Evolutionary conservation across 1,140 invertebrate species (phyloP).

Genomic region (Brachionus asplanchnoidis): DNA sequence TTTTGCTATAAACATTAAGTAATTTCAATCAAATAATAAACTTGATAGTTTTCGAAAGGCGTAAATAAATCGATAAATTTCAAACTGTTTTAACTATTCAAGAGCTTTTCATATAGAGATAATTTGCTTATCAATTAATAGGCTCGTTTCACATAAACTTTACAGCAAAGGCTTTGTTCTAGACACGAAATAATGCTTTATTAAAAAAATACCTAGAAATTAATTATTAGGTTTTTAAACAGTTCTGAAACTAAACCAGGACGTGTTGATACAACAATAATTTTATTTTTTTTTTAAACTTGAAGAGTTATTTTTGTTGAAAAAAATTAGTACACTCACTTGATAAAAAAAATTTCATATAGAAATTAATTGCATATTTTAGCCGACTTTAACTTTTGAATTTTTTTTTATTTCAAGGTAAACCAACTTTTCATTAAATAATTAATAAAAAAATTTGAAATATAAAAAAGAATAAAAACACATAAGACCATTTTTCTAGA

Average conservation of each 20-base stretch:
- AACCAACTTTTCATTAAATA: too few species aligned
- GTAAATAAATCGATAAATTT: conserved; percentile 24
- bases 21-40: background rate
- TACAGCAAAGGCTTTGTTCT: background rate
- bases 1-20: conserved; percentile 15
- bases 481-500: too few species aligned
- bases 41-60: background rate
- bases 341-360: too few species aligned
- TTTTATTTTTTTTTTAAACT: too few species aligned
- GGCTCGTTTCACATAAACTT: background rate
- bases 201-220: background rate
- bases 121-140: conserved; percentile 21
- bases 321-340: too few species aligned
- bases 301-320: too few species aligned
- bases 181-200: background rate
- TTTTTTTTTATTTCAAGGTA: too few species aligned
- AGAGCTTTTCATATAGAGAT: conserved; percentile 16
- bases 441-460: too few species aligned
- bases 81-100: background rate
- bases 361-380: too few species aligned
- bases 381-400: too few species aligned
- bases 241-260: background rate
- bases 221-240: background rate
- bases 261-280: background rate
- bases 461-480: too few species aligned